A percentile compares a stretch with the other conserved stretches of the same genome.
Conservation (phyloP, 2,113 vertebrate genomes). For the Crocuta crocuta region DNA sequence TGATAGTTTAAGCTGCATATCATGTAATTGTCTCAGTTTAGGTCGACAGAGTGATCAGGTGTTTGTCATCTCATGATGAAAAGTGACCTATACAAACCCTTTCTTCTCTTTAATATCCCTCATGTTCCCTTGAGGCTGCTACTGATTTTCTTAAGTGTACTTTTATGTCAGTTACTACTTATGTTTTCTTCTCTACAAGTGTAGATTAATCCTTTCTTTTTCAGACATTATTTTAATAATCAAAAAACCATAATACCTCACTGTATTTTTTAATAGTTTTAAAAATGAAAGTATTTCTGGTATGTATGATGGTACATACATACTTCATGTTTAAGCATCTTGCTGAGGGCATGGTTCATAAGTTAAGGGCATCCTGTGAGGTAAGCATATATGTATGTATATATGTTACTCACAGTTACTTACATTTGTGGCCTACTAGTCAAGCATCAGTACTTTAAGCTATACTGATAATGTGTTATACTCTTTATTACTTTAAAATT, state of each 20-base stretch:
- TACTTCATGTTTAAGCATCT: background rate
- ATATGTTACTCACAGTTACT: background rate
- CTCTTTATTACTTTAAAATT: background rate
- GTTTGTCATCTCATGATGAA: background rate
- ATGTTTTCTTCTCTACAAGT: background rate
- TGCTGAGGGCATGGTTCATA: background rate
- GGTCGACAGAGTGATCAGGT: background rate
- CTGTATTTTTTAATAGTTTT: background rate
- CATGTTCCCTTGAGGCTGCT: background rate
- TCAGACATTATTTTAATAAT: background rate
- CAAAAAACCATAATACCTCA: background rate
- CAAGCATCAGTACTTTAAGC: background rate
- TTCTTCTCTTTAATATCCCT: background rate
- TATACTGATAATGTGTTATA: background rate
- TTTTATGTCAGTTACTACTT: background rate
- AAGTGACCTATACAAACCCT: background rate
- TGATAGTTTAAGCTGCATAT: background rate
- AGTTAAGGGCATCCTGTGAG: background rate
- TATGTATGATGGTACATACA: background rate
- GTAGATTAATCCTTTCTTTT: background rate
- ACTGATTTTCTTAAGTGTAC: background rate
- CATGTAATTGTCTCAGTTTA: background rate
- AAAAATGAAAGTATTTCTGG: background rate
- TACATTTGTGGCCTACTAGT: background rate
- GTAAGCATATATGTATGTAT: background rate